phyloP scores from a whole-genome alignment of 2,797 vertebrate genomes.

The Thalassophryne amazonica region DNA sequence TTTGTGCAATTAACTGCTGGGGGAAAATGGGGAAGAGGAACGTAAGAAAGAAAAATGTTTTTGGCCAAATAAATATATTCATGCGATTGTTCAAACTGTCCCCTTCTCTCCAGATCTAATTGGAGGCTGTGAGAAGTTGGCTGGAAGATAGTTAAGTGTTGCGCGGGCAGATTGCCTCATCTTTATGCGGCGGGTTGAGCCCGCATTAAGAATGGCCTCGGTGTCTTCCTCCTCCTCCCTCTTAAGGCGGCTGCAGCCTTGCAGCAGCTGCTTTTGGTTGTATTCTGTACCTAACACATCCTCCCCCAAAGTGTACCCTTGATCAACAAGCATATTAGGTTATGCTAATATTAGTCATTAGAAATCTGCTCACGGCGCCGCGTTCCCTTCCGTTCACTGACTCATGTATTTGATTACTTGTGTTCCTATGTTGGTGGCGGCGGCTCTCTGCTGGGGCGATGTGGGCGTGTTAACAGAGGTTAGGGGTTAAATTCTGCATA shows the following conservation, averaged over 20 bases:
- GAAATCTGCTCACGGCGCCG: conserved; percentile 48
- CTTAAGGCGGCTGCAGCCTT: conserved; percentile 38
- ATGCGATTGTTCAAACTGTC: conserved; percentile 33
- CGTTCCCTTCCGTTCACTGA: conserved; percentile 36
- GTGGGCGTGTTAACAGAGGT: conserved; percentile 34
- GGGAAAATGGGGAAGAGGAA: conserved; percentile 20
- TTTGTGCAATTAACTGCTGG: conserved; percentile 47
- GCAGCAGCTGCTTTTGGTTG: conserved; percentile 69
- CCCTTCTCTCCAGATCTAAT: conserved; percentile 46
- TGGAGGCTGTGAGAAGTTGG: conserved; percentile 51
- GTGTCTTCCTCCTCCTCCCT: conserved; percentile 35
- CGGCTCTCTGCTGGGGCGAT: conserved; percentile 16
- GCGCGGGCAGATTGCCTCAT: conserved; percentile 50
- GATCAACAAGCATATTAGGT: conserved; percentile 68
- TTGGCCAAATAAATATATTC: conserved; percentile 43
- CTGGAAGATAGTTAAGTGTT: conserved; percentile 37
- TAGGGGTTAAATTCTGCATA: conserved; percentile 52
- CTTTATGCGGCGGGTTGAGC: conserved; percentile 36
- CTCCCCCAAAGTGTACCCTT: conserved; percentile 65
- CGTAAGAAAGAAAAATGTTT: conserved; percentile 18
- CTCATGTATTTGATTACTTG: conserved; percentile 62
- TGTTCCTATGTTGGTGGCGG: conserved; percentile 24
- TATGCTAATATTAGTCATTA: conserved; percentile 71
- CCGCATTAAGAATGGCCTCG: conserved; percentile 47
- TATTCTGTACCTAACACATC: conserved; percentile 61